Evolutionary conservation across 2,888 invertebrate species (phyloP).

Genomic region (Sesia bembeciformis): DNA sequence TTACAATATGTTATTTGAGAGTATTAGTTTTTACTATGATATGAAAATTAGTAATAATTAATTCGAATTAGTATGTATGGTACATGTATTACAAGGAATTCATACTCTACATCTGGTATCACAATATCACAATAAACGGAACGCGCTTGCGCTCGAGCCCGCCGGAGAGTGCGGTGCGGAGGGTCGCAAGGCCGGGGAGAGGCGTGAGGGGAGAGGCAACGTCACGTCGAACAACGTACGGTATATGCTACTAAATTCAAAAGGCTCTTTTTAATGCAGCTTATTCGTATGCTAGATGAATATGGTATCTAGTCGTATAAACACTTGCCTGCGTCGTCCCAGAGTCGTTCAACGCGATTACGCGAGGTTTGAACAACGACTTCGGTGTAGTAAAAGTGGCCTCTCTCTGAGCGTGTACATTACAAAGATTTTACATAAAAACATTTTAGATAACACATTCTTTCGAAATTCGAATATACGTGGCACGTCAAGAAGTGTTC

Average conservation of each 20-base stretch:
- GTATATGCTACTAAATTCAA: constrained; percentile 46
- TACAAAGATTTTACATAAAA: neutral
- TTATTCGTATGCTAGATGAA: constrained; percentile 11
- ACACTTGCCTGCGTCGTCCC: constrained; percentile 63
- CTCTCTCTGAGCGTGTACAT: constrained; percentile 34
- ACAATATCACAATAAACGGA: constrained; percentile 49
- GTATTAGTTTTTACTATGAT: too few species aligned
- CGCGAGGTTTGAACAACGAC: constrained; percentile 60
- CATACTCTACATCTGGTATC: constrained; percentile 33
- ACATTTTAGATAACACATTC: neutral
- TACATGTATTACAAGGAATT: neutral
- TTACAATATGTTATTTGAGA: too few species aligned
- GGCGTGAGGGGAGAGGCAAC: constrained; percentile 51
- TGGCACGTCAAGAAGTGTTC: neutral
- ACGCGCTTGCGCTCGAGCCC: constrained; percentile 63
- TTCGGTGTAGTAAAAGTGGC: constrained; percentile 55
- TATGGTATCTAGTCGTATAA: constrained; percentile 27
- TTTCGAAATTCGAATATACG: neutral
- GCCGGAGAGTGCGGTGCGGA: constrained; percentile 38
- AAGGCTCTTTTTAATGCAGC: constrained; percentile 15
- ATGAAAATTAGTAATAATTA: too few species aligned
- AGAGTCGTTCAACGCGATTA: constrained; percentile 64
- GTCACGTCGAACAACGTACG: constrained; percentile 69
- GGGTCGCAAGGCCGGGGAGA: constrained; percentile 65
- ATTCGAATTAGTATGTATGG: too few species aligned